A percentile compares a stretch with the other conserved stretches of the same genome.
phyloP scores from a whole-genome alignment of 2,797 vertebrate genomes.

The Salarias fasciatus region DNA sequence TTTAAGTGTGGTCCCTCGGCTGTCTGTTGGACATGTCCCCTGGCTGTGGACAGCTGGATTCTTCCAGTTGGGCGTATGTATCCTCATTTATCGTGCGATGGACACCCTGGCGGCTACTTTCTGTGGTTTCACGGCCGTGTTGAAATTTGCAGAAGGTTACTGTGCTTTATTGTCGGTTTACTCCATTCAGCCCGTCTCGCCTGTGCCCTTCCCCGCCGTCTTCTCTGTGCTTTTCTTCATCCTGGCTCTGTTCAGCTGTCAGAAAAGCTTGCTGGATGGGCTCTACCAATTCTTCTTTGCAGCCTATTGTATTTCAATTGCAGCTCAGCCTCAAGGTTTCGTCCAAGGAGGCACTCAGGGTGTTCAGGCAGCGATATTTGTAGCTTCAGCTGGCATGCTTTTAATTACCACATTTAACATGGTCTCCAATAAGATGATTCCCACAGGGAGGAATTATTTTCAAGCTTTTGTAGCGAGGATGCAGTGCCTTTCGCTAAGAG shows the following conservation, averaged over 20 bases:
- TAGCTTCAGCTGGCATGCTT: constrained; percentile 78
- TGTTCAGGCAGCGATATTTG: constrained; percentile 85
- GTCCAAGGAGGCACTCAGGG: constrained; percentile 85
- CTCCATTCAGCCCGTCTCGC: constrained; percentile 66
- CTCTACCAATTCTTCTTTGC: constrained; percentile 86
- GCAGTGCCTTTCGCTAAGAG: constrained; percentile 74
- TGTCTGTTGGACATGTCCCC: constrained; percentile 83
- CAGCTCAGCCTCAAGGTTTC: constrained; percentile 81
- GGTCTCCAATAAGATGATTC: constrained; percentile 66
- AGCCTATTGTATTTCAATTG: constrained; percentile 85
- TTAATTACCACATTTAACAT: constrained; percentile 82
- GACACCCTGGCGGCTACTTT: constrained; percentile 83
- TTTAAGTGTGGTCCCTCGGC: constrained; percentile 79
- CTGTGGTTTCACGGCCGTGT: constrained; percentile 84
- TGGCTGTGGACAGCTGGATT: constrained; percentile 90
- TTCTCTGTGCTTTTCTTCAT: constrained; percentile 86
- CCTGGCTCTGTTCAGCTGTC: constrained; percentile 82
- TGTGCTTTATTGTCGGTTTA: constrained; percentile 76
- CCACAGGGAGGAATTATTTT: constrained; percentile 73
- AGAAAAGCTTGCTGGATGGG: constrained; percentile 80
- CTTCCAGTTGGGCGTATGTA: constrained; percentile 84
- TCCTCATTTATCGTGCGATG: constrained; percentile 84
- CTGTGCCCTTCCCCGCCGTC: constrained; percentile 80
- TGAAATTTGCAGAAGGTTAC: constrained; percentile 87
- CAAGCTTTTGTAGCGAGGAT: constrained; percentile 70